These are phyloP conservation scores for Latrodectus elegans DNA, from an alignment of 2,888 invertebrate species.

Conservation along the genomic window DNA sequence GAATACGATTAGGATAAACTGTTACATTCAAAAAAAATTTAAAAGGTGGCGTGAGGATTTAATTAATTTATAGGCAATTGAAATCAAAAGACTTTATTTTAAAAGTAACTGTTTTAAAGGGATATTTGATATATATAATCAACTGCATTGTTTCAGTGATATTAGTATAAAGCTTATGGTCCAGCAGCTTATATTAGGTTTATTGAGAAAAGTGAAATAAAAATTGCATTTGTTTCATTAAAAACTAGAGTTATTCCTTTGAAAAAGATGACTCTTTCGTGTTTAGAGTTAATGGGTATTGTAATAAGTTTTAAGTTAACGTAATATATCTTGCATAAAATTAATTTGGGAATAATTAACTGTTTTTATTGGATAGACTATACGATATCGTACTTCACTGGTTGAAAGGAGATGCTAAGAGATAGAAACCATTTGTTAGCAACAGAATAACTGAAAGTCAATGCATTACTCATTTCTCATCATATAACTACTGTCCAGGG, in stretches of 20 bases:
- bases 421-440: conserved; percentile 4
- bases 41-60: neutral
- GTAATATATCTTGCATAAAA: too few relatives aligned
- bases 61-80: neutral
- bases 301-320: too few relatives aligned
- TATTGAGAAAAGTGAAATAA: neutral
- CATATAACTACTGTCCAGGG: neutral
- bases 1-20: neutral
- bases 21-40: neutral
- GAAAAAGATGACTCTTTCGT: too few relatives aligned
- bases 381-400: neutral
- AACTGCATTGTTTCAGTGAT: too few relatives aligned
- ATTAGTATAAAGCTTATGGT: too few relatives aligned
- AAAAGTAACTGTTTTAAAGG: neutral
- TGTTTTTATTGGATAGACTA: too few relatives aligned
- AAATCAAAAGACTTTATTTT: neutral
- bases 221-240: neutral
- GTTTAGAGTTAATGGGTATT: too few relatives aligned
- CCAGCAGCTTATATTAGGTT: neutral
- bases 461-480: neutral
- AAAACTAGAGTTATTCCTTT: neutral
- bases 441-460: conserved; percentile 5
- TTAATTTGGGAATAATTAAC: too few relatives aligned
- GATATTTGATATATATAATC: too few relatives aligned
- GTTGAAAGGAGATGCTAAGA: neutral